These are phyloP conservation scores for Daubentonia madagascariensis DNA, from an alignment of 2,113 vertebrate genomes.

Conservation along the genomic window DNA sequence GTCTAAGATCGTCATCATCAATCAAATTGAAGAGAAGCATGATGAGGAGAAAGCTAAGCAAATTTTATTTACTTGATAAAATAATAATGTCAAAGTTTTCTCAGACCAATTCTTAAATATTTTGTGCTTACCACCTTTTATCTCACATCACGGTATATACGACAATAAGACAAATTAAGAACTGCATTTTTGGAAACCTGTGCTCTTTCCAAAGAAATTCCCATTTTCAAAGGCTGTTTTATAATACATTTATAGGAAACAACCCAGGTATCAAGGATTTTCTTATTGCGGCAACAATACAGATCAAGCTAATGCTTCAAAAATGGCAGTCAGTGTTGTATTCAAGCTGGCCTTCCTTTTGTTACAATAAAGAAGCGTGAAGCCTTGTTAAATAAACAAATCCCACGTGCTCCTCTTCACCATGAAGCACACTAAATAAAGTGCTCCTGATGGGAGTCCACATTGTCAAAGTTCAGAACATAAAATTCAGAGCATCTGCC, in stretches of 20 bases:
- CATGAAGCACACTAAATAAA: background rate
- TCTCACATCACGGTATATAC: background rate
- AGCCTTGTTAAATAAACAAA: slow-evolving; percentile 5
- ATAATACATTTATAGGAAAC: background rate
- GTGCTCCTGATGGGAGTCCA: background rate
- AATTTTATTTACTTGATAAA: background rate
- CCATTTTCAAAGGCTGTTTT: background rate
- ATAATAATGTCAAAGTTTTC: background rate
- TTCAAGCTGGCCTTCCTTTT: background rate
- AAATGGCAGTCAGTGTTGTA: background rate
- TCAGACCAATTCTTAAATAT: background rate
- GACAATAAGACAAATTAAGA: background rate
- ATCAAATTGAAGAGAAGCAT: background rate
- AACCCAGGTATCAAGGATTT: background rate
- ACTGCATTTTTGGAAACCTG: background rate
- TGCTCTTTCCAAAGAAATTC: background rate
- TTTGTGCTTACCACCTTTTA: background rate
- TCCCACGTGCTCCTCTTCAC: background rate
- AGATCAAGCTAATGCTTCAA: background rate
- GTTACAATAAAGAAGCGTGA: background rate
- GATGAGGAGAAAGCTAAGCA: background rate
- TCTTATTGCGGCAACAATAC: background rate
- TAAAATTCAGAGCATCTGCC: background rate
- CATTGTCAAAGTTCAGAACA: background rate
- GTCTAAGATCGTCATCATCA: background rate